Evolutionary conservation across 2,888 invertebrate species (phyloP).

Genomic region (Pegoplata infirma): DNA sequence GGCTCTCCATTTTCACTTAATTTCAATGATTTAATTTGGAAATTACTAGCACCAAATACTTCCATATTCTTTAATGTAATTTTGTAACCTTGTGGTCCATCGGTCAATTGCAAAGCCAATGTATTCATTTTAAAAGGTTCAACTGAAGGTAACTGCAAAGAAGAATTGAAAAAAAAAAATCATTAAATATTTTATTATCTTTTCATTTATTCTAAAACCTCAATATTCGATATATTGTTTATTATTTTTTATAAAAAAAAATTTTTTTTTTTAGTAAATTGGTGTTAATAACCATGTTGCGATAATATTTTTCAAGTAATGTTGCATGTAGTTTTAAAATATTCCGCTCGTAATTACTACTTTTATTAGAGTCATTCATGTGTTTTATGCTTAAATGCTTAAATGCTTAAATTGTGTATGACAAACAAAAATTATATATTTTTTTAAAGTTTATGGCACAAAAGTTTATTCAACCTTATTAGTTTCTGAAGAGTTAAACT

Average conservation of each 20-base stretch:
- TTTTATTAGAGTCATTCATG: slow-evolving; percentile 10
- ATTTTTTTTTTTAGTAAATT: slow-evolving; percentile 25
- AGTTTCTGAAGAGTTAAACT: no score
- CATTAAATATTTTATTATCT: neutral
- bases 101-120: slow-evolving; percentile 80
- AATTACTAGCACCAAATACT: slow-evolving; percentile 83
- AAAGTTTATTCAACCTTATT: slow-evolving; percentile 32
- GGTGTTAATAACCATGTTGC: slow-evolving; percentile 46
- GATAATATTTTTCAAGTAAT: slow-evolving; percentile 14
- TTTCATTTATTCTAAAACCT: neutral
- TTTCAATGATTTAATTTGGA: slow-evolving; percentile 80
- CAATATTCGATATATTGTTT: slow-evolving; percentile 8
- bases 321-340: slow-evolving; percentile 15
- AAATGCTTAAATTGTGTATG: slow-evolving; percentile 29
- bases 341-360: slow-evolving; percentile 28
- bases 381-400: slow-evolving; percentile 13
- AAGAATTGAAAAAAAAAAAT: neutral
- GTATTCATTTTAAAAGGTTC: slow-evolving; percentile 84
- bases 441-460: neutral
- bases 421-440: slow-evolving; percentile 17
- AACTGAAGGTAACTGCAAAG: slow-evolving; percentile 80
- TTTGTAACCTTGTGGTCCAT: slow-evolving; percentile 81
- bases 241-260: slow-evolving; percentile 16
- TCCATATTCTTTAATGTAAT: slow-evolving; percentile 81
- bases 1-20: slow-evolving; percentile 82